Evolutionary conservation across 2,888 invertebrate genomes (phyloP), one percentile per base, ranked within the genome.

Genomic region (Galeruca laticollis): DNA sequence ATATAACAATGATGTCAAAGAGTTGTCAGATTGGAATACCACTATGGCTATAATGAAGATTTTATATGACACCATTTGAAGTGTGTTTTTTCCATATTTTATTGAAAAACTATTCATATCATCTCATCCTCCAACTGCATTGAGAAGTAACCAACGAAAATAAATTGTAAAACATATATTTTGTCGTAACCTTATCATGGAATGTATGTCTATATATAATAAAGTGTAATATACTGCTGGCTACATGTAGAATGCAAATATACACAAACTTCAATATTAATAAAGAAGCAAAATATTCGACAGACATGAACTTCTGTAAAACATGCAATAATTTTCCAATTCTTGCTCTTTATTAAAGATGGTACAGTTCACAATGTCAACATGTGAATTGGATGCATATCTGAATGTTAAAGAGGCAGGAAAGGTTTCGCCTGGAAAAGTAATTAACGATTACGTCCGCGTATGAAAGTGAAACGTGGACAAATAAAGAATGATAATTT

Each of bases 271-370:
- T 81, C 81, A 80, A 82, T 82, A 83, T 83, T 83, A 83, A 83
- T 84, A 84, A 84, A 83, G 82, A 81, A 81, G 82, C 78, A 77
- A 78, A 77, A 77, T 81, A 82, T 82, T 79, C 80, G 79, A 77
- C 77, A 74, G 75, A 79, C 78, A 79, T 79, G 75, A 78, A 73
- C 73, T 73, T 79, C 69, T 78, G 76, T 78, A 79, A 81, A 79
- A 78, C 79, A 78, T 79, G 75, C 77, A 81, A 80, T 81, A 81
- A 82, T 81, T 78, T 26, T 75, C 75, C 69, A 78, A 81, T 81
- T 82, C 81, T 80, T 78, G 77, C 79, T 77, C 77, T 76, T 81
- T 78, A 82, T 82, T 77, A 82, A 81, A 80, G 78, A 78, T 77
- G 51, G 67, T 70, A 68, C 40, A 61, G 37, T 69, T 70, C 57